Evolutionary conservation across 2,888 invertebrate species (phyloP).

Genomic region (Drosophila nr. fundita): DNA sequence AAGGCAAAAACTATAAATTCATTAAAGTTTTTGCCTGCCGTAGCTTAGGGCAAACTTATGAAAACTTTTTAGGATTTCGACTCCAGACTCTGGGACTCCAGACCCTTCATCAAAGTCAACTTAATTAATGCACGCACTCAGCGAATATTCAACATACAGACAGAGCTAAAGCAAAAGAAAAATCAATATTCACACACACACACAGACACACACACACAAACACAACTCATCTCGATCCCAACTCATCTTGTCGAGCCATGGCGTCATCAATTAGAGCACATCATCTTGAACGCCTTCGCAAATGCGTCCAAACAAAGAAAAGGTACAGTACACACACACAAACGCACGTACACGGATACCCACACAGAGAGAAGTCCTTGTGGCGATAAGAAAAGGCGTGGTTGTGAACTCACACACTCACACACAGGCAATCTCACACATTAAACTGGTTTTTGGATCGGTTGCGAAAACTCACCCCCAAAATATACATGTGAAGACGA

Average conservation of each 20-base stretch:
- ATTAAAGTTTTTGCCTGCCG: neutral
- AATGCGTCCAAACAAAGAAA: conserved; percentile 27
- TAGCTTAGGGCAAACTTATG: conserved; percentile 38
- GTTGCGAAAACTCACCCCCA: conserved; percentile 72
- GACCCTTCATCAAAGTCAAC: conserved; percentile 82
- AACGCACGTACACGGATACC: neutral
- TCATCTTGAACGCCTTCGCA: conserved; percentile 67
- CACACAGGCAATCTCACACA: conserved; percentile 11
- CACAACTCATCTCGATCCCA: neutral
- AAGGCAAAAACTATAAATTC: conserved; percentile 14
- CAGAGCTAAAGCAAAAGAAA: conserved; percentile 29
- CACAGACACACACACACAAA: neutral
- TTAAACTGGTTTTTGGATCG: conserved; percentile 59
- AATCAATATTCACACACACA: conserved; percentile 67
- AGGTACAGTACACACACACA: conserved; percentile 53
- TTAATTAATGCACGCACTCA: conserved; percentile 70
- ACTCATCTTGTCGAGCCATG: conserved; percentile 30
- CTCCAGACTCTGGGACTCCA: neutral
- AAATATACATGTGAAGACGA: conserved; percentile 55
- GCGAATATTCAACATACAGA: conserved; percentile 2
- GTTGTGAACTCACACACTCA: conserved; percentile 45
- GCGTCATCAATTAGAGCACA: conserved; percentile 72
- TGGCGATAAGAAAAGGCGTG: conserved; percentile 66
- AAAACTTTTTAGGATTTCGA: conserved; percentile 34
- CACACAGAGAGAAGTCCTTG: conserved; percentile 6